These are phyloP conservation scores for Asarcornis scutulata DNA, from an alignment of 2,113 vertebrate species.

Conservation along the genomic window DNA sequence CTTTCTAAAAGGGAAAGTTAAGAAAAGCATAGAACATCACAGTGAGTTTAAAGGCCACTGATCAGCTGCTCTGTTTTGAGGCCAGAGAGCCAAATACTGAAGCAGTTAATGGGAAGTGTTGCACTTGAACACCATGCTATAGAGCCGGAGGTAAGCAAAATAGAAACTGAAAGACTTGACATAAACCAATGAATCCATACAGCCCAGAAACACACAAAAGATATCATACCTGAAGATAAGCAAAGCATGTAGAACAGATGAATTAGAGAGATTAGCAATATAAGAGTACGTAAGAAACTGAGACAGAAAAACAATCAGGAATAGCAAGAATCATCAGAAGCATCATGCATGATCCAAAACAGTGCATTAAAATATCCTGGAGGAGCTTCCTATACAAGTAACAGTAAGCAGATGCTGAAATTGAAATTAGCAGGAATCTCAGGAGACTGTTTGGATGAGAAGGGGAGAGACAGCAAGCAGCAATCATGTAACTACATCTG, in stretches of 20 bases:
- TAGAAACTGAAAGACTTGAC: neutral
- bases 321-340: neutral
- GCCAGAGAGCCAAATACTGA: neutral
- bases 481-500: rapidly evolving
- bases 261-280: neutral
- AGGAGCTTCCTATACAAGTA: neutral
- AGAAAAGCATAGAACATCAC: neutral
- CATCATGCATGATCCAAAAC: neutral
- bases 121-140: rapidly evolving
- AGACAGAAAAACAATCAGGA: neutral
- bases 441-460: neutral
- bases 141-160: neutral
- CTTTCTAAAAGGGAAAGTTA: neutral
- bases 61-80: neutral
- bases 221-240: neutral
- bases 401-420: neutral
- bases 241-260: neutral
- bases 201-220: rapidly evolving
- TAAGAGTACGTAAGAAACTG: neutral
- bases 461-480: neutral
- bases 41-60: neutral
- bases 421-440: neutral
- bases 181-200: neutral
- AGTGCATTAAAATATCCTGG: neutral
- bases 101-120: rapidly evolving